These are phyloP conservation scores for Salticus scenicus DNA, from an alignment of 2,888 invertebrate species.

Conservation along the genomic window DNA sequence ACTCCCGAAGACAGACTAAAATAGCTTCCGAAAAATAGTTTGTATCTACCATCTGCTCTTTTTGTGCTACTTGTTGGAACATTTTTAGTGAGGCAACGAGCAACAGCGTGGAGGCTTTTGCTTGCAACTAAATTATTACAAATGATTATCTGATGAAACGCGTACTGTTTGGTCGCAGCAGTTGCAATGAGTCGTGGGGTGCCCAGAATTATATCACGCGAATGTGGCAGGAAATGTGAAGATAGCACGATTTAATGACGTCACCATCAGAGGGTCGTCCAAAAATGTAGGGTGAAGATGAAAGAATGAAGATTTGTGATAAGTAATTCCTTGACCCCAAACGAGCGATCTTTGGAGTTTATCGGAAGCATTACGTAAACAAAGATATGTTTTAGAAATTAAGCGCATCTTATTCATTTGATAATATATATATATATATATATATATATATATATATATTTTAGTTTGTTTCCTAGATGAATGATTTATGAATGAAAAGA, in stretches of 20 bases:
- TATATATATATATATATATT: too few relatives aligned
- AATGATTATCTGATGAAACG: neutral
- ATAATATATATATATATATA: too few relatives aligned
- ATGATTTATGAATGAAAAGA: too few relatives aligned
- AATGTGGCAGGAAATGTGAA: conserved; percentile 7
- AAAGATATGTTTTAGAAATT: neutral
- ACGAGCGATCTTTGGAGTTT: neutral
- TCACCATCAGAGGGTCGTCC: neutral
- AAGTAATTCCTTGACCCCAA: neutral
- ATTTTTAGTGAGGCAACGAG: neutral
- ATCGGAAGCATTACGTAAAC: neutral
- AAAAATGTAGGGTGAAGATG: neutral
- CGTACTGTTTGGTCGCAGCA: neutral
- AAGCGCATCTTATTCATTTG: too few relatives aligned
- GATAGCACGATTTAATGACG: neutral
- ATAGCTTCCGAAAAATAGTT: neutral
- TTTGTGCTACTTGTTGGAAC: neutral
- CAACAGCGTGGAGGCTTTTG: too few relatives aligned
- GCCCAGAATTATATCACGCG: neutral
- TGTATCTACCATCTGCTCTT: neutral
- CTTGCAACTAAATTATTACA: neutral
- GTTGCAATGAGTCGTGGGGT: neutral
- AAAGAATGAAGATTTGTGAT: neutral
- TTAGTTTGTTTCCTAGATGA: too few relatives aligned
- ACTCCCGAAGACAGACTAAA: too few relatives aligned